Percentiles rank a stretch among this genome's conserved stretches.
These are phyloP conservation scores for Melanitta fusca DNA, from an alignment of 2,797 vertebrate genomes.

Conservation along the genomic window DNA sequence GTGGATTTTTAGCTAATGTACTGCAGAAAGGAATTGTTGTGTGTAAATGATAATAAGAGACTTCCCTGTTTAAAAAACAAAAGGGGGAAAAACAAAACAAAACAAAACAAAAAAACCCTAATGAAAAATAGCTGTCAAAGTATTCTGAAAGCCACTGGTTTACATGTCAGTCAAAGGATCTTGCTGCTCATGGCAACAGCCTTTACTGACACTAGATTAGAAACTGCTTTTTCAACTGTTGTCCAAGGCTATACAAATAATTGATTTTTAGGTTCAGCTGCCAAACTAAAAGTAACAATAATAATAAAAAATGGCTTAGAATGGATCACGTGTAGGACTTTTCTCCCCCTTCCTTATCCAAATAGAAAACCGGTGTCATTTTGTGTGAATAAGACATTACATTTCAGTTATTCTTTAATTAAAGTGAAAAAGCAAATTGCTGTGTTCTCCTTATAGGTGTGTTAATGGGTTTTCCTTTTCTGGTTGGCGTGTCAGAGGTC, in stretches of 20 bases:
- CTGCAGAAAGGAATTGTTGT: not conserved
- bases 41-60: conserved; percentile 27
- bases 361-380: not conserved
- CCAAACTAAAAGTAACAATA: conserved; percentile 48
- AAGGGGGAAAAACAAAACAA: not conserved
- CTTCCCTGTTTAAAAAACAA: not conserved
- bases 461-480: not conserved
- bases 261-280: conserved; percentile 51
- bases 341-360: not conserved
- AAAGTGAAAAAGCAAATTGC: not conserved
- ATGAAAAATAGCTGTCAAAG: conserved; percentile 39
- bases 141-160: conserved; percentile 32
- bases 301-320: conserved; percentile 44
- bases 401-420: not conserved
- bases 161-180: conserved; percentile 45
- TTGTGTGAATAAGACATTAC: not conserved
- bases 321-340: not conserved
- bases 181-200: conserved; percentile 44
- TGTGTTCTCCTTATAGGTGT: not conserved
- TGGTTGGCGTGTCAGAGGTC: not conserved
- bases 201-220: conserved; percentile 45
- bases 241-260: conserved; percentile 24
- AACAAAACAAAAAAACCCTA: not conserved
- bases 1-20: conserved; percentile 27
- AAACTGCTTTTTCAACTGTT: conserved; percentile 43